phyloP scores from a whole-genome alignment of 2,888 invertebrate species.

The Argyra leucocephala region DNA sequence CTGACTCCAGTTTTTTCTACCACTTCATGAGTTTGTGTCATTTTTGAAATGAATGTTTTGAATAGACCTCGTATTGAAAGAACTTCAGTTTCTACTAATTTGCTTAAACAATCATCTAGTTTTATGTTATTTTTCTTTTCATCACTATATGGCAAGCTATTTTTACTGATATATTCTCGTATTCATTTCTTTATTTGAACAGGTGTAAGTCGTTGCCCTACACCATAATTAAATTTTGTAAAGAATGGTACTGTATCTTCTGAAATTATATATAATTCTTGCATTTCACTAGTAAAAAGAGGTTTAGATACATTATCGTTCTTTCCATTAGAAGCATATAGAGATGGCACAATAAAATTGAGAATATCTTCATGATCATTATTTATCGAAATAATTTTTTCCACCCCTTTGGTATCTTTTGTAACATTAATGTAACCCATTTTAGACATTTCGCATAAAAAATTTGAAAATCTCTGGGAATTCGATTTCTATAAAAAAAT shows the following conservation, averaged over 20 bases:
- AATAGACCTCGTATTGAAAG: slow-evolving; percentile 63
- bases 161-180: slow-evolving; percentile 60
- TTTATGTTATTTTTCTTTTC: slow-evolving; percentile 32
- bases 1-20: slow-evolving; percentile 39
- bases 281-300: slow-evolving; percentile 39
- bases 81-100: slow-evolving; percentile 30
- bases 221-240: slow-evolving; percentile 42
- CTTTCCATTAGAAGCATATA: slow-evolving; percentile 23
- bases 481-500: slow-evolving; percentile 66
- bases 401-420: slow-evolving; percentile 69
- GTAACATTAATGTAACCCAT: slow-evolving; percentile 55
- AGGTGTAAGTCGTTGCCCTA: slow-evolving; percentile 54
- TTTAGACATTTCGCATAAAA: slow-evolving; percentile 66
- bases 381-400: slow-evolving; percentile 60
- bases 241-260: slow-evolving; percentile 39
- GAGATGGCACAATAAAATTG: slow-evolving; percentile 37
- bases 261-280: slow-evolving; percentile 38
- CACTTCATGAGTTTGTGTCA: slow-evolving; percentile 48
- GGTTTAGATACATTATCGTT: slow-evolving; percentile 28
- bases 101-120: slow-evolving; percentile 34
- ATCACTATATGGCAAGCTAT: slow-evolving; percentile 49
- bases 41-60: slow-evolving; percentile 53
- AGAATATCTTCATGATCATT: slow-evolving; percentile 51
- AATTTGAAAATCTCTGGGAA: slow-evolving; percentile 77
- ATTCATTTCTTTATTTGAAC: slow-evolving; percentile 57